A percentile compares a stretch with the other conserved stretches of the same genome.
Conservation (phyloP, 2,888 invertebrate species). For the Graphium colonna region DNA sequence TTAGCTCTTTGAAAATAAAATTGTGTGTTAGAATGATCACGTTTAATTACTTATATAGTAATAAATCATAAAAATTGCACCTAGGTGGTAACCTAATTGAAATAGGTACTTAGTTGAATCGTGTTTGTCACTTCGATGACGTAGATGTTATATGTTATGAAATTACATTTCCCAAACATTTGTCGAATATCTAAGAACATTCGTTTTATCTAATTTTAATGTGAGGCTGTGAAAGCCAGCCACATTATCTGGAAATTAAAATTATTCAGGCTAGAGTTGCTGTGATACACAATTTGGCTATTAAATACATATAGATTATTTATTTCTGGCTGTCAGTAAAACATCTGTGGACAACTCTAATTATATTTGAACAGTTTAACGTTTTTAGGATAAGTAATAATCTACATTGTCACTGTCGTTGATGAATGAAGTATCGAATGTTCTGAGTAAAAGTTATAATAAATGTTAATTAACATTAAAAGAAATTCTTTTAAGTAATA, state of each 20-base stretch:
- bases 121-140: constrained; percentile 62
- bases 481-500: constrained; percentile 14
- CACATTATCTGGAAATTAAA: constrained; percentile 70
- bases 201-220: constrained; percentile 63
- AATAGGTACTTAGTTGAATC: constrained; percentile 43
- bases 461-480: constrained; percentile 1
- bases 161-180: constrained; percentile 36
- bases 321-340: constrained; percentile 43
- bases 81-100: constrained; percentile 29
- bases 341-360: background rate
- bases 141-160: constrained; percentile 42
- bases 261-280: constrained; percentile 78
- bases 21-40: constrained; percentile 31
- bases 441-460: background rate
- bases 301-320: constrained; percentile 43
- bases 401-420: background rate
- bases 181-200: constrained; percentile 47
- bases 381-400: background rate
- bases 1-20: constrained; percentile 18
- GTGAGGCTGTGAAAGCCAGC: constrained; percentile 74
- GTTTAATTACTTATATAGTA: constrained; percentile 24
- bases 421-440: background rate
- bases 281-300: constrained; percentile 77
- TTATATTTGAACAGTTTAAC: background rate
- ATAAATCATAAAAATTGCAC: constrained; percentile 29